Conservation (phyloP, 2,113 vertebrate genomes). For the Lipotes vexillifer region DNA sequence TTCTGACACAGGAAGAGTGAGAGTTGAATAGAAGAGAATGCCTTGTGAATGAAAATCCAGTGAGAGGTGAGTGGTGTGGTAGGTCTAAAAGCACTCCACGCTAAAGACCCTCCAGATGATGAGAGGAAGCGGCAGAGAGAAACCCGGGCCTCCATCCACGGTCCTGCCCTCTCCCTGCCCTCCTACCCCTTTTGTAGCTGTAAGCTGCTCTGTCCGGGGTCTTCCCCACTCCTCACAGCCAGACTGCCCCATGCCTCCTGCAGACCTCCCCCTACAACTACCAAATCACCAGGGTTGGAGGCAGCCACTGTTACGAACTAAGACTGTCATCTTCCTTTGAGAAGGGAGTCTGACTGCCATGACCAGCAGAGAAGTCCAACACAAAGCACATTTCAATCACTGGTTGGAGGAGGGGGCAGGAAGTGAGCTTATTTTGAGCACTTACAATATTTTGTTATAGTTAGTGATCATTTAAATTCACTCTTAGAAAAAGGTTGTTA, state of each 20-base stretch:
- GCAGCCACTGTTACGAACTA: neutral
- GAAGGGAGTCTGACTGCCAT: no score
- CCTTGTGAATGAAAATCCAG: neutral
- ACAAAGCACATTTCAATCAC: neutral
- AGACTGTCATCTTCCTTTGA: neutral
- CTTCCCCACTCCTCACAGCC: neutral
- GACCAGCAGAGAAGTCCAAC: neutral
- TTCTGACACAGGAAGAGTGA: neutral
- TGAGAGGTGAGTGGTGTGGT: neutral
- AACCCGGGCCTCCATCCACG: neutral
- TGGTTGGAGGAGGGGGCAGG: neutral
- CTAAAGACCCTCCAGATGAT: neutral
- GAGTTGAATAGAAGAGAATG: neutral
- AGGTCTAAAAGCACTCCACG: no score
- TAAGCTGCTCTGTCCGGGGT: neutral
- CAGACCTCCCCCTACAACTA: no score
- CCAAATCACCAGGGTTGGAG: neutral
- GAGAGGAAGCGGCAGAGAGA: neutral
- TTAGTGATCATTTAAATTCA: neutral
- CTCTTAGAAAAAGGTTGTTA: neutral
- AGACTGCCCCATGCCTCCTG: neutral
- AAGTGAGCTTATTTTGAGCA: neutral
- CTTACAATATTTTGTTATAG: neutral
- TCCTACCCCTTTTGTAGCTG: neutral
- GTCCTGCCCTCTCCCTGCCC: neutral